Base-by-base conservation (phyloP, 2,113 vertebrate genomes). In the Aramus guarauna region DNA sequence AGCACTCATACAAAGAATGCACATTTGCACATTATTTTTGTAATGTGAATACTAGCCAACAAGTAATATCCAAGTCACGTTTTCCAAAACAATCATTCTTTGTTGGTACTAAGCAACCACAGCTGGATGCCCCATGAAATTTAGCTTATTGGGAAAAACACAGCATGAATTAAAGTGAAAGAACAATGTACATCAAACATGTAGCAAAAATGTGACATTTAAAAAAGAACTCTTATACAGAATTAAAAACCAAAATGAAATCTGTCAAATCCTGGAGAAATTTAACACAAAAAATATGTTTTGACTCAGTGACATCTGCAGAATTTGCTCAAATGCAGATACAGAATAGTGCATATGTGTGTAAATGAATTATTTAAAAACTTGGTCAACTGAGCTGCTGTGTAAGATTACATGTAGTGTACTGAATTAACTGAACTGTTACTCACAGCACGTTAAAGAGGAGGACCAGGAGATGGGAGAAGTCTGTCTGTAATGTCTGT, bases 51-150 rank as follows among this genome's bases (percentile, higher is more conserved):
- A 41, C 82, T 74, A 92, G 62, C 22, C 75, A 94, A 92, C 37
- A 96, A 94, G 71, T 55, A 83, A 76, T 71, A 95, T 59, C 62
- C 91, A 94, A 73, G 48, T 94, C 94, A 94, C 52, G 4, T 95
- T 96, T 73, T 96, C n/a, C 26, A 67, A 86, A 96, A 95, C 39
- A 95, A 92, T 82, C 87, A 68, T 90, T 97, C 68, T 90, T 90
- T 95, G 32, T 91, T 88, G 67, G 86, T 92, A 67, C 85, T 93
- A 95, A 90, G 93, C 74, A 92, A 92, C 89, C 91, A 94, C 97
- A 96, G 96, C 87, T 97, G 94, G 90, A 97, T 95, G 94, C 41
- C 32, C 68, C 78, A 89, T 87, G 84, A 97, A 97, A 97, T 97
- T 97, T 92, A 95, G 88, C 74, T 93, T 89, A 96, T 86, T 96